A percentile compares a stretch with the other conserved stretches of the same genome.
Conservation (phyloP, 2,888 invertebrate genomes). For the Calliopum simillimum region DNA sequence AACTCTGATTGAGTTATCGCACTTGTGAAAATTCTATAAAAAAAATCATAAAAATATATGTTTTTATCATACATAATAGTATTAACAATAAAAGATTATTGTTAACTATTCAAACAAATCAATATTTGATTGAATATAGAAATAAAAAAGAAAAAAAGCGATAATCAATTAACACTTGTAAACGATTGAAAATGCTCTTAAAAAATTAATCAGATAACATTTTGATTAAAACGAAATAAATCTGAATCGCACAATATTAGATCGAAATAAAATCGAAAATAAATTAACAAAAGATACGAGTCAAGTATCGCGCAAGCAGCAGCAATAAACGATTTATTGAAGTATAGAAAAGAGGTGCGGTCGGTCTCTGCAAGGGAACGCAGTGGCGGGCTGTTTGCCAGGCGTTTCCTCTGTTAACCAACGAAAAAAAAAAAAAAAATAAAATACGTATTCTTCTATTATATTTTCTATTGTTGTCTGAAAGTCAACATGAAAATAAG, state of each 20-base stretch:
- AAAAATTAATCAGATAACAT: constrained; percentile 30
- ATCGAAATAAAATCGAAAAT: too few species aligned
- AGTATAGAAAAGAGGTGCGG: too few species aligned
- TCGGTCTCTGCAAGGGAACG: too few species aligned
- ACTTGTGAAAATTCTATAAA: constrained; percentile 5
- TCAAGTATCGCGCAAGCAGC: too few species aligned
- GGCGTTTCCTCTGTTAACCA: too few species aligned
- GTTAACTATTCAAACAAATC: constrained; percentile 34
- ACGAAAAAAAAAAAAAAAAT: too few species aligned
- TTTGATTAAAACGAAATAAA: constrained; percentile 15
- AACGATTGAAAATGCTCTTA: constrained; percentile 25
- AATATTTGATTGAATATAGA: neutral
- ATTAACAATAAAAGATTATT: constrained; percentile 7
- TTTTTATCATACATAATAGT: constrained; percentile 20
- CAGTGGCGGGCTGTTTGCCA: too few species aligned
- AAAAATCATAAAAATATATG: neutral
- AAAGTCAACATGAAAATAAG: too few species aligned
- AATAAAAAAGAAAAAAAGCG: constrained; percentile 18
- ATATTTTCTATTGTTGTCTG: too few species aligned
- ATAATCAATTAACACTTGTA: constrained; percentile 17
- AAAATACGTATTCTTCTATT: too few species aligned
- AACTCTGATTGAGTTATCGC: neutral
- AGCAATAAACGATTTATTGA: too few species aligned
- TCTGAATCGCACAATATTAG: constrained; percentile 18
- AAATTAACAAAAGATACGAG: too few species aligned